Percentiles rank a stretch among this genome's conserved stretches.
Conservation (phyloP, 2,888 invertebrate genomes). For the Pandemis cinnamomeana region DNA sequence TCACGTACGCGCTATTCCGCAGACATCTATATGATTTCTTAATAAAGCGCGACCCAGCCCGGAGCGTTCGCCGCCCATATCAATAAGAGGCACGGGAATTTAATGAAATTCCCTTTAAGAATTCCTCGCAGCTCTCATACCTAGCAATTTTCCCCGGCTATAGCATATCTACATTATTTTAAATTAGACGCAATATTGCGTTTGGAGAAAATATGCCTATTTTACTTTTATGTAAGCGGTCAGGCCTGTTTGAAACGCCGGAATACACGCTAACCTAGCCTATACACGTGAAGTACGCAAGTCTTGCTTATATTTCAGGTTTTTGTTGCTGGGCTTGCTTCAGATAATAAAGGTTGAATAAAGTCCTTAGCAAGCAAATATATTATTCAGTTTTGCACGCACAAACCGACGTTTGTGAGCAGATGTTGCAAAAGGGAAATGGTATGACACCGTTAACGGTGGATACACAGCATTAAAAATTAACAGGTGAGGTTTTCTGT, state of each 20-base stretch:
- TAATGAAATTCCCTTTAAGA: conserved; percentile 66
- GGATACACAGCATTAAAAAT: conserved; percentile 10
- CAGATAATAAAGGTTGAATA: background rate
- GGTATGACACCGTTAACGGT: conserved; percentile 15
- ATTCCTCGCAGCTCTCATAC: conserved; percentile 64
- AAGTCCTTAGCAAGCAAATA: background rate
- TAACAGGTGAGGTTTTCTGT: conserved; percentile 7
- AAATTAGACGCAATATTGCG: conserved; percentile 50
- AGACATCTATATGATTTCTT: conserved; percentile 81
- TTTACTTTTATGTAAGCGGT: conserved; percentile 34
- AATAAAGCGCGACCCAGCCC: conserved; percentile 78
- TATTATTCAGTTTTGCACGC: conserved; percentile 16
- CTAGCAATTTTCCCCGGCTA: conserved; percentile 59
- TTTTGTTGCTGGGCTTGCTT: conserved; percentile 7
- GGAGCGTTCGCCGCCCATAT: conserved; percentile 75
- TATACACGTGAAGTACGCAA: conserved; percentile 15
- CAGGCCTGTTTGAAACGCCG: conserved; percentile 20
- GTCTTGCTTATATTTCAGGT: background rate
- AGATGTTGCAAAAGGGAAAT: conserved; percentile 3
- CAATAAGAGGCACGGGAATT: conserved; percentile 70
- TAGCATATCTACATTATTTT: conserved; percentile 56
- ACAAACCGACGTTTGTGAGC: conserved; percentile 3
- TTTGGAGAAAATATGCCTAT: conserved; percentile 34
- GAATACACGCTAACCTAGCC: conserved; percentile 30
- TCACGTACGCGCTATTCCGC: conserved; percentile 74